Base-by-base conservation (phyloP, 2,888 invertebrate species). In the Bibio marci region DNA sequence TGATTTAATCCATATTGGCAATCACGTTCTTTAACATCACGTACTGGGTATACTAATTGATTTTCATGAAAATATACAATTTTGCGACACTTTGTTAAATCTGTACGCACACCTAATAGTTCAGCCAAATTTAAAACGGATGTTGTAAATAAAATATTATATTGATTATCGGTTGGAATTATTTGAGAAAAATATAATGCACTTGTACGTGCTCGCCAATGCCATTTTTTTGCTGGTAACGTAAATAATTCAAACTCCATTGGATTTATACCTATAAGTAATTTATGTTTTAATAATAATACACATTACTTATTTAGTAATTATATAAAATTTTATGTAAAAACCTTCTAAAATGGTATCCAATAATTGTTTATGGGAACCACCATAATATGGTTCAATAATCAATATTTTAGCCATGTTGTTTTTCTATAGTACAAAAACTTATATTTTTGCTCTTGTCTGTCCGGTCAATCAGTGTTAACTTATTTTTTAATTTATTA, bases 11-110 rank as follows among this genome's bases (percentile, higher is more conserved):
- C 78, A 58, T 73, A 81, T 53, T 81, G 80, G 46, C 78, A 75
- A 55, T 82, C 80, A 43, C 80, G 59, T 32, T 74, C 68, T 50
- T 78, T 72, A 2, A 69, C 64, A 41, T 71, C 65, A 36, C 69
- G 64, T 12, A 75, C 70, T 1, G 81, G 80, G 58, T 80, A 81
- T 1, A 72, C 65, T 22, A 81, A 56, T 52, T 82, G 80, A 55
- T 82, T 81, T 57, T 82, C 81, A 54, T 82, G 81, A 49, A 81
- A 81, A 51, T 80, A 82, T 1, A 81, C 61, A 17, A 80, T 65
- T 58, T 80, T 82, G 28, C 65, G 65, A 26, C 71, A 56, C 2
- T 47, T 47, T 2, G 56, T 58, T 32, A 81, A 58, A 54, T 80
- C 77, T 3, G 73, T 70, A 30, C 80, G 59, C 4, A 81, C 57